Evolutionary conservation across 1,140 invertebrate genomes (phyloP), one percentile per base, ranked within the genome.

Genomic region (Aphaenogaster floridana): DNA sequence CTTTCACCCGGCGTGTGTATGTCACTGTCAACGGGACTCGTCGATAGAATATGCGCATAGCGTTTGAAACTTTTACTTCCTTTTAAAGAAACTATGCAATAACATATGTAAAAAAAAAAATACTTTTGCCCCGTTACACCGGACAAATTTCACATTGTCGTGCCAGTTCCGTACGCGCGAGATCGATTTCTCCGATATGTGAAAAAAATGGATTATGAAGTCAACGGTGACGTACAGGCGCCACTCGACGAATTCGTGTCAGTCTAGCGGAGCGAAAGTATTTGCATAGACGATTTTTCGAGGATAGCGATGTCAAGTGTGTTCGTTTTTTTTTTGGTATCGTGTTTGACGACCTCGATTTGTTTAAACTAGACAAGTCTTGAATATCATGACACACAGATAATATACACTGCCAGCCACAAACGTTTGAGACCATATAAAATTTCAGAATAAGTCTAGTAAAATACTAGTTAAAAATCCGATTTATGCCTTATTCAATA

Each of bases 1-100:
- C 86, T 89, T 89, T 90, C 86, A 90, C 80, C 86, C 8, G 59
- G 17, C 6, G 3, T 17, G 9, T 13, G 42, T 64, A 2, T 48
- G 2, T 21, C 8, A 48, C 7, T 64, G 59, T 64, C 36, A 34
- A 36, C 48, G 15, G 15, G 42, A n/a, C 2, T 13, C 2, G 28
- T 48, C 13, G 21, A 77, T 54, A 74, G 21, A 34, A 7, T 4
- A 9, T 28, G 15, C 17, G 15, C 11, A 21, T n/a, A 17, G 42
- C 15, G 0, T n/a, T 36, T 77, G 42, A 9, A 63, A 36, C 42
- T 79, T 45, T 39, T 63, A 63, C 28, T 63, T 63, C 57, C 17
- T 78, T 48, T 45, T 48, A 45, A 78, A 63, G 21, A 42, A 59
- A 77, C 21, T 45, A 13, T 8, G 64, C 39, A 68, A 54, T 42